These are phyloP conservation scores for Lagopus leucura DNA, from an alignment of 2,113 vertebrate species.

Conservation along the genomic window DNA sequence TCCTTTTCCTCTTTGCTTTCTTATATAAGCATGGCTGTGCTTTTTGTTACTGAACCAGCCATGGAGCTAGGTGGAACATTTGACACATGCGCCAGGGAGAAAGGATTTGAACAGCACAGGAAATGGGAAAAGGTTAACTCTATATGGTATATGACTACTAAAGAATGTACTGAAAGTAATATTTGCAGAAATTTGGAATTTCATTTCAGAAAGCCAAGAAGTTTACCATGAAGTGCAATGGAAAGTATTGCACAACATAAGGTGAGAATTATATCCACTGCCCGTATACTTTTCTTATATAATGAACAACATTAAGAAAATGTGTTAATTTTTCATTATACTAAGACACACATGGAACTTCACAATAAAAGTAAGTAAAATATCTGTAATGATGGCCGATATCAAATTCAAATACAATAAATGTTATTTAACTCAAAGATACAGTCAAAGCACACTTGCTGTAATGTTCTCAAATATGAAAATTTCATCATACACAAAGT, in stretches of 20 bases:
- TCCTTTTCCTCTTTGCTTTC: not conserved
- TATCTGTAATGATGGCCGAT: not conserved
- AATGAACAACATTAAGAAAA: conserved; percentile 26
- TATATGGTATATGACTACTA: not conserved
- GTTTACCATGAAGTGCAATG: too few species aligned
- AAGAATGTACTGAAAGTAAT: conserved; percentile 3
- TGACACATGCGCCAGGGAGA: conserved; percentile 5
- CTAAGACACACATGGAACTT: conserved; percentile 7
- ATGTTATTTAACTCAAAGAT: not conserved
- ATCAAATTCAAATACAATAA: not conserved
- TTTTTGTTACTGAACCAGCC: conserved; percentile 24
- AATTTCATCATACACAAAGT: not conserved
- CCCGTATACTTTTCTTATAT: not conserved
- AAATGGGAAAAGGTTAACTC: conserved; percentile 40
- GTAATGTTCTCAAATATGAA: not conserved
- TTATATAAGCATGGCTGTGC: conserved; percentile 21
- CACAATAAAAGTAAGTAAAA: not conserved
- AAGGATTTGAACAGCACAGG: not conserved
- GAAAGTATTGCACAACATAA: conserved; percentile 11
- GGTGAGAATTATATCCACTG: conserved; percentile 31
- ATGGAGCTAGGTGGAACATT: not conserved
- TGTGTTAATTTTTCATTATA: conserved; percentile 40
- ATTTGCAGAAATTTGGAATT: conserved; percentile 34
- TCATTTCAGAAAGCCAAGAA: conserved; percentile 7
- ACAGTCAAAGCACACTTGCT: not conserved